Evolutionary conservation across 2,113 vertebrate species (phyloP).

Genomic region (Microtus oregoni): DNA sequence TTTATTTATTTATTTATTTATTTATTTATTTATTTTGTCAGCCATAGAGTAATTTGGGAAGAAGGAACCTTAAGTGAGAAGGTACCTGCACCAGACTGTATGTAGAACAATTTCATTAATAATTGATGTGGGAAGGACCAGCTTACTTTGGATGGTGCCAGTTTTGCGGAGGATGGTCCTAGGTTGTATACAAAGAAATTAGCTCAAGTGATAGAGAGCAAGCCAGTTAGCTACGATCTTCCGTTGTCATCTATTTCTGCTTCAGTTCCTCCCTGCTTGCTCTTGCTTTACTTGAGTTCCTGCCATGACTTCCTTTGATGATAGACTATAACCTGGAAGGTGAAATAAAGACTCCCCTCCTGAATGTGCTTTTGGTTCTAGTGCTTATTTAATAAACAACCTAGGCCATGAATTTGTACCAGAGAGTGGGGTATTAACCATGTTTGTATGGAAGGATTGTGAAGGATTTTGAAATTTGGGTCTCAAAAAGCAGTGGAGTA

Average conservation of each 20-base stretch:
- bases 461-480: not conserved
- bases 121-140: not conserved
- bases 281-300: not conserved
- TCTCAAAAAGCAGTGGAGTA: not conserved
- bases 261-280: not conserved
- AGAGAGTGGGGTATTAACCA: not conserved
- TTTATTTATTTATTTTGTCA: not conserved
- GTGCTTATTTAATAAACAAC: not conserved
- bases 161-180: not conserved
- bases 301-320: not conserved
- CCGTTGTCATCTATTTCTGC: too few species aligned
- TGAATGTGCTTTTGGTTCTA: not conserved
- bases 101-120: not conserved
- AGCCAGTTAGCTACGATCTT: not conserved
- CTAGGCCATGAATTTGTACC: not conserved
- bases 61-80: not conserved
- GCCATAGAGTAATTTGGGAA: too few species aligned
- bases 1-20: not conserved
- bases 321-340: not conserved
- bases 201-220: not conserved
- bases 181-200: not conserved
- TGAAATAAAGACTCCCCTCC: not conserved
- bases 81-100: not conserved
- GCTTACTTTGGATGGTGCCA: too few species aligned
- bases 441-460: not conserved